A percentile compares a stretch with the other conserved stretches of the same genome.
Conservation (phyloP, 2,113 vertebrate genomes). For the Oophaga pumilio region DNA sequence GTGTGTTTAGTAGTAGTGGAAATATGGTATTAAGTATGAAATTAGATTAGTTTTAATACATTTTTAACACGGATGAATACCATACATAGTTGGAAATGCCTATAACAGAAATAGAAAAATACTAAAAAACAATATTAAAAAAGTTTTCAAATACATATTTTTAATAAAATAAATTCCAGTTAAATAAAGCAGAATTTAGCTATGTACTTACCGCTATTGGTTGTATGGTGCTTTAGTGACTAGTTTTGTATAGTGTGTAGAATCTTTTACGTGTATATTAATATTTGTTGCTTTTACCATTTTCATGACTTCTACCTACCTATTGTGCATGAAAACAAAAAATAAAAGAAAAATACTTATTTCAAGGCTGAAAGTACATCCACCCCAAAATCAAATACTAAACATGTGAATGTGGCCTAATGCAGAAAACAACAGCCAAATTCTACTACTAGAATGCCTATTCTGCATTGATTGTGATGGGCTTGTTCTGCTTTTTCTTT, state of each 20-base stretch:
- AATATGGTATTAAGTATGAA: neutral
- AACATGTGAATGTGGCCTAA: too few relatives aligned
- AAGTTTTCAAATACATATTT: neutral
- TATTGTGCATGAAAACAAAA: neutral
- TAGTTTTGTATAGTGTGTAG: neutral
- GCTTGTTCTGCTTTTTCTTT: too few relatives aligned
- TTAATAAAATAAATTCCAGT: neutral
- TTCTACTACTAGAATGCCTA: too few relatives aligned
- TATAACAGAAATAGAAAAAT: neutral
- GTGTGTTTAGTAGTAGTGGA: constrained; percentile 10
- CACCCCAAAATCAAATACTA: neutral
- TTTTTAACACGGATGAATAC: neutral
- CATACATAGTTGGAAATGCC: neutral
- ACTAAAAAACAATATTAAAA: neutral
- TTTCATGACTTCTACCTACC: neutral
- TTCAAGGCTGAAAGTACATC: neutral
- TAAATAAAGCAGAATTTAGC: neutral
- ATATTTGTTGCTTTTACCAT: neutral
- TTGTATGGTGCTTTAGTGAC: neutral
- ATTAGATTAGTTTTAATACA: neutral
- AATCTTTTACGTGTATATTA: neutral
- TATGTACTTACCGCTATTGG: neutral
- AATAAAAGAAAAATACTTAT: neutral
- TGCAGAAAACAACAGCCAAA: too few relatives aligned
- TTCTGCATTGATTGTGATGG: too few relatives aligned